Conservation (phyloP, 2,888 invertebrate species). For the Eulithis testata region DNA sequence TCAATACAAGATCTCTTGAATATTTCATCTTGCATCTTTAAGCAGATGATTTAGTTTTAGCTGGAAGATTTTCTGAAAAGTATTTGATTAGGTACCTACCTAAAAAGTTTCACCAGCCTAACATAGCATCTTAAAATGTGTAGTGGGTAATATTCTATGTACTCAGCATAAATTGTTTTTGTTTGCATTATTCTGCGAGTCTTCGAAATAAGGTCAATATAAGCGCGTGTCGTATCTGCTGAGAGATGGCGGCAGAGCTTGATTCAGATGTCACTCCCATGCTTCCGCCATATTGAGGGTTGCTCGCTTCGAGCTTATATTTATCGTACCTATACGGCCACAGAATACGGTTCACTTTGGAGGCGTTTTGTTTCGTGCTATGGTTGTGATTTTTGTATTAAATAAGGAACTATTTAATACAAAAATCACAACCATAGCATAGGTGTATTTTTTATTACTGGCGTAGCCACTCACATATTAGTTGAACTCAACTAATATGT, state of each 20-base stretch:
- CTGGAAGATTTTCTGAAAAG: not conserved
- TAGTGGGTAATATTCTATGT: slow-evolving; percentile 1
- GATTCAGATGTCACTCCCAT: slow-evolving; percentile 64
- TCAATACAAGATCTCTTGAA: slow-evolving; percentile 3
- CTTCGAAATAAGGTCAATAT: slow-evolving; percentile 34
- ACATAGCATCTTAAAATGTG: not conserved
- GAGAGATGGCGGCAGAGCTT: slow-evolving; percentile 42
- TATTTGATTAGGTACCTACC: not conserved
- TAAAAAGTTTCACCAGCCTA: not conserved
- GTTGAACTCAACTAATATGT: no score
- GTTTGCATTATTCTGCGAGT: slow-evolving; percentile 10
- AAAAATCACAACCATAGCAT: no score
- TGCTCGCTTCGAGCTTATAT: slow-evolving; percentile 44
- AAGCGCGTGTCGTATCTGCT: slow-evolving; percentile 39
- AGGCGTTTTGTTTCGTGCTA: slow-evolving; percentile 16
- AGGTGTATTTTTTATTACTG: no score
- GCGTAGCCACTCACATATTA: no score
- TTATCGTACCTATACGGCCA: slow-evolving; percentile 37
- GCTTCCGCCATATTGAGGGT: slow-evolving; percentile 51
- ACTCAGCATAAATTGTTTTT: slow-evolving; percentile 9
- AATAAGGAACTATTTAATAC: no score
- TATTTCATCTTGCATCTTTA: not conserved
- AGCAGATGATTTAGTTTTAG: slow-evolving; percentile 4
- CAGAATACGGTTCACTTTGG: slow-evolving; percentile 28
- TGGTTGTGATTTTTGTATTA: no score